A percentile compares a stretch with the other conserved stretches of the same genome.
These are phyloP conservation scores for Caenorhabditis sp. DNA, from an alignment of 2,888 invertebrate species.

Conservation along the genomic window DNA sequence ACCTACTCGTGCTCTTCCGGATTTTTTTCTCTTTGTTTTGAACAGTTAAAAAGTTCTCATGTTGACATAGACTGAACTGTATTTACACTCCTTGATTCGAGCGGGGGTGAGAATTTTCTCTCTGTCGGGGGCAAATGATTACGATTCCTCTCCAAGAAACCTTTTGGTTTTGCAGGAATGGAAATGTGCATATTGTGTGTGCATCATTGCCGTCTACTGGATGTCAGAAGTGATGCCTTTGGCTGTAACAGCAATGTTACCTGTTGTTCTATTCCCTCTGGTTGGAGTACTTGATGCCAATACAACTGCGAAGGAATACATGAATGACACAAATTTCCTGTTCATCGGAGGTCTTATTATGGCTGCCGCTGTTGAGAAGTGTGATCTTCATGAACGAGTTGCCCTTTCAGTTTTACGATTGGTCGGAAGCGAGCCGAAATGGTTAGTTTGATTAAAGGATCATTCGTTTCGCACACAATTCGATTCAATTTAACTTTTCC, in stretches of 20 bases:
- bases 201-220: slow-evolving; percentile 81
- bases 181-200: slow-evolving; percentile 79
- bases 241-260: slow-evolving; percentile 79
- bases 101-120: not conserved
- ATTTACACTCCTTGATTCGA: slow-evolving; percentile 7
- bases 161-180: slow-evolving; percentile 73
- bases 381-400: slow-evolving; percentile 80
- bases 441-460: slow-evolving; percentile 64
- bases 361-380: slow-evolving; percentile 83
- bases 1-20: slow-evolving; percentile 14
- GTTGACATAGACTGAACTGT: slow-evolving; percentile 25
- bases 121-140: not conserved
- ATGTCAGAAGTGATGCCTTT: slow-evolving; percentile 80
- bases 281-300: slow-evolving; percentile 79
- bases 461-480: slow-evolving; percentile 28
- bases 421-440: slow-evolving; percentile 81
- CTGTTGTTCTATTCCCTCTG: slow-evolving; percentile 80
- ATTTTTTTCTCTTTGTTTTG: slow-evolving; percentile 8
- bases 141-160: not conserved
- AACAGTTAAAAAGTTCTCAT: not conserved
- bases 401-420: slow-evolving; percentile 73
- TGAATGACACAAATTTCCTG: slow-evolving; percentile 83
- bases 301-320: slow-evolving; percentile 78
- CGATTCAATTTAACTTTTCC: slow-evolving; percentile 11
- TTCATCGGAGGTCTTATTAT: slow-evolving; percentile 83